Evolutionary conservation across 2,113 vertebrate genomes (phyloP).

Genomic region (Pterocles burchelli): DNA sequence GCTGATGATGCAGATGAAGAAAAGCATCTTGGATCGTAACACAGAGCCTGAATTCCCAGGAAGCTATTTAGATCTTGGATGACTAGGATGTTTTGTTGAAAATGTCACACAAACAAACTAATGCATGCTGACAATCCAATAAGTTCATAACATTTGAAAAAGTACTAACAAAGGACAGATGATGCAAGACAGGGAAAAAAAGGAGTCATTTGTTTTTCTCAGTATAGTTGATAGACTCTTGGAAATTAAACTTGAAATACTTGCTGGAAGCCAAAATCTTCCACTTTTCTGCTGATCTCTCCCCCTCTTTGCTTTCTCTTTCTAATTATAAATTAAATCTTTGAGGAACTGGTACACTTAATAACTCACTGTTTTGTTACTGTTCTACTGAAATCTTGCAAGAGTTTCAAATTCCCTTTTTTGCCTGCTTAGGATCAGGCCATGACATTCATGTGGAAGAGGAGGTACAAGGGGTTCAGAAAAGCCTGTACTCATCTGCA

Average conservation of each 20-base stretch:
- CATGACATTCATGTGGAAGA: background rate
- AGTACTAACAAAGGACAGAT: background rate
- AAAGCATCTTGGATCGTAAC: background rate
- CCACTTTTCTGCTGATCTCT: background rate
- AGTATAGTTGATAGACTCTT: background rate
- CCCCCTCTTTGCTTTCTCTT: background rate
- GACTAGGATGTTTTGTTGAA: background rate
- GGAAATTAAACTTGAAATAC: background rate
- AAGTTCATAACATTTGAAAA: conserved; percentile 23
- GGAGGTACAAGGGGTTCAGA: background rate
- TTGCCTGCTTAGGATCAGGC: background rate
- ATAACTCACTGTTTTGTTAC: background rate
- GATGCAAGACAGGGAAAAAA: background rate
- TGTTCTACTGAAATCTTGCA: background rate
- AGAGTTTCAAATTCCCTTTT: background rate
- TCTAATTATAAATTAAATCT: background rate
- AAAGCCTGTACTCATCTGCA: background rate
- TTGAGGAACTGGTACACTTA: background rate
- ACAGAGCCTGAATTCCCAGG: background rate
- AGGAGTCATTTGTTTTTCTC: background rate
- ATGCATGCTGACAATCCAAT: background rate
- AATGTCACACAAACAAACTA: background rate
- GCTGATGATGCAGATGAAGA: background rate
- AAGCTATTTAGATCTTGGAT: conserved; percentile 2
- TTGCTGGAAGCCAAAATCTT: conserved; percentile 6